Evolutionary conservation across 1,140 invertebrate genomes (phyloP).

Genomic region (Orius laevigatus): DNA sequence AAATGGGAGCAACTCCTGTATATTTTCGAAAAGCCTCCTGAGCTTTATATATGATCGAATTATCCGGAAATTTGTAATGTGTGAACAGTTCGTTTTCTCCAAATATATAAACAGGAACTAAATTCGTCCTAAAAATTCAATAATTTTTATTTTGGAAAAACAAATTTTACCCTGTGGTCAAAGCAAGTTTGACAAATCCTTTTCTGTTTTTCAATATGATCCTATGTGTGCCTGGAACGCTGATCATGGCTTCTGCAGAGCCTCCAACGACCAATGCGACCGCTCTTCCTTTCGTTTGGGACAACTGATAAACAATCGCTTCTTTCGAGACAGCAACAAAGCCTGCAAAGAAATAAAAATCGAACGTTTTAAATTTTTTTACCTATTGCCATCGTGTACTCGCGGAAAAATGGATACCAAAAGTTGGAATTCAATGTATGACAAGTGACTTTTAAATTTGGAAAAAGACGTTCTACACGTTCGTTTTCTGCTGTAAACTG

Average conservation of each 20-base stretch:
- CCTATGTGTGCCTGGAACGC: constrained; percentile 49
- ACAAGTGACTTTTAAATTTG: constrained; percentile 38
- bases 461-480: constrained; percentile 54
- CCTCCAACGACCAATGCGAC: constrained; percentile 62
- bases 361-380: not conserved
- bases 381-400: constrained; percentile 8
- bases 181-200: constrained; percentile 65
- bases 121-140: constrained; percentile 38
- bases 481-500: constrained; percentile 61
- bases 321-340: constrained; percentile 34
- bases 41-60: constrained; percentile 45
- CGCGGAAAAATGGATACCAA: constrained; percentile 10
- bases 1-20: constrained; percentile 56
- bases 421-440: constrained; percentile 14
- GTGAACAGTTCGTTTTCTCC: constrained; percentile 79
- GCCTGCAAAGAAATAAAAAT: constrained; percentile 14
- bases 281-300: constrained; percentile 36
- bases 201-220: constrained; percentile 54
- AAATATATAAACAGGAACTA: constrained; percentile 80
- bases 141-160: not conserved
- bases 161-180: constrained; percentile 49
- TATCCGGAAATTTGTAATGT: constrained; percentile 52
- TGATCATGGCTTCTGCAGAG: constrained; percentile 59
- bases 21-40: constrained; percentile 39
- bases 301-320: constrained; percentile 33